These are phyloP conservation scores for Elanoides forficatus DNA, from an alignment of 2,113 vertebrate species.

Conservation along the genomic window DNA sequence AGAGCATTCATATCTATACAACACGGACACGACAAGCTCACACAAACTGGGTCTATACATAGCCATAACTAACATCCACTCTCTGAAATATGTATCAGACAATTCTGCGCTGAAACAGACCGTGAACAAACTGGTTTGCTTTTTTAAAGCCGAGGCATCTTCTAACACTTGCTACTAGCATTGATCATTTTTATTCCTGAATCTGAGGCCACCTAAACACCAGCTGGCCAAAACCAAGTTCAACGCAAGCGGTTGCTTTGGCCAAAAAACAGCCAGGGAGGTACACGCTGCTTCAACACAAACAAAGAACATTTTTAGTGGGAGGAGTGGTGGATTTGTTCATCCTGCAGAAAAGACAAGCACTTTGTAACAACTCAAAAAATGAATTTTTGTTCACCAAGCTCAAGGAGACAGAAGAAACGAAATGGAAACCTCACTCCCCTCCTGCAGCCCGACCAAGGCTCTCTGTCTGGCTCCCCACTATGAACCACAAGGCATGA, in stretches of 20 bases:
- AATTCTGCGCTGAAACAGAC: not conserved
- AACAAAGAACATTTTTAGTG: not conserved
- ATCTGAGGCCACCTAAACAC: not conserved
- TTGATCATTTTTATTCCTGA: not conserved
- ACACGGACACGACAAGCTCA: not conserved
- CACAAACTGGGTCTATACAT: no score
- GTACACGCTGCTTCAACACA: not conserved
- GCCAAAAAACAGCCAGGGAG: not conserved
- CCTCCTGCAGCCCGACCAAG: not conserved
- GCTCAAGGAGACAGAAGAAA: not conserved
- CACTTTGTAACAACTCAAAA: not conserved
- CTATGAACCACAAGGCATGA: rapidly evolving
- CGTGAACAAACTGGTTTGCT: not conserved
- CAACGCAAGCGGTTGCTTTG: not conserved
- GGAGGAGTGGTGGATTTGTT: not conserved
- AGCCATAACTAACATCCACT: not conserved
- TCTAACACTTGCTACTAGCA: not conserved
- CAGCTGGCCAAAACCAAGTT: not conserved
- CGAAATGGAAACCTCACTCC: not conserved
- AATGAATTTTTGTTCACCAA: not conserved
- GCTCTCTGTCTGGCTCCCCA: not conserved
- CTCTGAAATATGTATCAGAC: rapidly evolving
- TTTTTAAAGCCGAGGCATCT: not conserved
- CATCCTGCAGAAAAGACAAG: not conserved
- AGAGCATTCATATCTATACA: rapidly evolving